phyloP scores from a whole-genome alignment of 2,888 invertebrate genomes.

The Melangyna quadrimaculata region DNA sequence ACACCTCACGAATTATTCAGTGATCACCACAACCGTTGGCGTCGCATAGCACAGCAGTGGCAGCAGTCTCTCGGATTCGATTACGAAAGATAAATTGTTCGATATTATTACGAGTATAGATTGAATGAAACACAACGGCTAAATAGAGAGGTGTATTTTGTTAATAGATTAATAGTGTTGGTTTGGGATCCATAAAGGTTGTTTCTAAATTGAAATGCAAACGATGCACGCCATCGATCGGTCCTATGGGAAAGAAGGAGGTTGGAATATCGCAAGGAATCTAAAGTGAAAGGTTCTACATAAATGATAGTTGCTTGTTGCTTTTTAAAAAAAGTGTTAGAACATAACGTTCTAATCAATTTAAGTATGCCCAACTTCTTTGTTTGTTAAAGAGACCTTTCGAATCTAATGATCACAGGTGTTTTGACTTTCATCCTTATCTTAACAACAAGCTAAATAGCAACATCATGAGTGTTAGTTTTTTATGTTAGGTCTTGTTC shows the following conservation, averaged over 20 bases:
- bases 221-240: slow-evolving; percentile 57
- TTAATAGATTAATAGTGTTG: slow-evolving; percentile 63
- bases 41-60: slow-evolving; percentile 2
- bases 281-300: not conserved
- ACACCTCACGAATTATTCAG: slow-evolving; percentile 8
- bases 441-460: not conserved
- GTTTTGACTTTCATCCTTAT: not conserved
- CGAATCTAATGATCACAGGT: not conserved
- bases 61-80: slow-evolving; percentile 31
- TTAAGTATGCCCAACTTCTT: not conserved
- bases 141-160: slow-evolving; percentile 56
- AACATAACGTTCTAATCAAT: not conserved
- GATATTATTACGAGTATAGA: no score
- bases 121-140: not conserved
- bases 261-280: not conserved
- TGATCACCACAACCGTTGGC: not conserved
- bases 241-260: not conserved
- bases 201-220: slow-evolving; percentile 52
- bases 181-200: slow-evolving; percentile 18
- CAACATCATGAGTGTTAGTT: not conserved
- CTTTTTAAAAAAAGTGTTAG: not conserved
- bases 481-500: no score
- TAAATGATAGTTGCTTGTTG: not conserved
- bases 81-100: slow-evolving; percentile 40
- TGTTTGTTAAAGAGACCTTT: not conserved